Percentiles rank a stretch among this genome's conserved stretches.
These are phyloP conservation scores for Ctenodactylus gundi DNA, from an alignment of 2,113 vertebrate genomes.

Conservation along the genomic window DNA sequence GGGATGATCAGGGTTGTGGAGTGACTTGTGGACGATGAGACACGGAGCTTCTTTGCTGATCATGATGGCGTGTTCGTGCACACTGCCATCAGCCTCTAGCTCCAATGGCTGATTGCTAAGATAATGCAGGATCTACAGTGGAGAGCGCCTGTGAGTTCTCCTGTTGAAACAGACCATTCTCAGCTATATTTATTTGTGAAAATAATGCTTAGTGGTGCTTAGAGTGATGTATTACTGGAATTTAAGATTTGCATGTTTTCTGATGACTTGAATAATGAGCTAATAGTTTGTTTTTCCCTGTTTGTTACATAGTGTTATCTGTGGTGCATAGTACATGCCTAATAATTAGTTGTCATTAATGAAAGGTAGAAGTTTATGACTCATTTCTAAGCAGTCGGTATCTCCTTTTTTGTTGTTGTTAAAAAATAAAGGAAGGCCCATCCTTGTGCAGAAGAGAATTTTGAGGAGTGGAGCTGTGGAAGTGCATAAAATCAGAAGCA, in stretches of 20 bases:
- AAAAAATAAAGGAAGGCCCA: neutral
- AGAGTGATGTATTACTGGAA: rapidly evolving
- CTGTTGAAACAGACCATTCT: rapidly evolving
- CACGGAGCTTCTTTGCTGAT: neutral
- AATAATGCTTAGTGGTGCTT: neutral
- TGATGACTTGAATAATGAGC: neutral
- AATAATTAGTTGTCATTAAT: neutral
- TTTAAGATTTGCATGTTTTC: neutral
- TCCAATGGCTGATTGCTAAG: rapidly evolving
- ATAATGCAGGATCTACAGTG: rapidly evolving
- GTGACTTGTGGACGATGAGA: rapidly evolving
- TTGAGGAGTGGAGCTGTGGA: neutral
- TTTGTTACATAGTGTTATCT: rapidly evolving
- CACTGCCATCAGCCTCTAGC: neutral
- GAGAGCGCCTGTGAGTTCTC: neutral
- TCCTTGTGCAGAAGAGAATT: neutral
- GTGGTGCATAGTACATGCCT: neutral
- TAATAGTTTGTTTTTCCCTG: rapidly evolving
- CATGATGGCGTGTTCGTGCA: rapidly evolving
- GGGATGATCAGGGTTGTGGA: neutral
- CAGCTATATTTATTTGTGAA: rapidly evolving
- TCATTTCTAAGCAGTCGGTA: neutral
- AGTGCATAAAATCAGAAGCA: neutral
- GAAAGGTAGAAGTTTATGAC: neutral
- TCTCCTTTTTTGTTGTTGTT: neutral